Percentiles rank a stretch among this genome's conserved stretches.
phyloP scores from a whole-genome alignment of 2,888 invertebrate species.

The Macrostomum cliftonense region DNA sequence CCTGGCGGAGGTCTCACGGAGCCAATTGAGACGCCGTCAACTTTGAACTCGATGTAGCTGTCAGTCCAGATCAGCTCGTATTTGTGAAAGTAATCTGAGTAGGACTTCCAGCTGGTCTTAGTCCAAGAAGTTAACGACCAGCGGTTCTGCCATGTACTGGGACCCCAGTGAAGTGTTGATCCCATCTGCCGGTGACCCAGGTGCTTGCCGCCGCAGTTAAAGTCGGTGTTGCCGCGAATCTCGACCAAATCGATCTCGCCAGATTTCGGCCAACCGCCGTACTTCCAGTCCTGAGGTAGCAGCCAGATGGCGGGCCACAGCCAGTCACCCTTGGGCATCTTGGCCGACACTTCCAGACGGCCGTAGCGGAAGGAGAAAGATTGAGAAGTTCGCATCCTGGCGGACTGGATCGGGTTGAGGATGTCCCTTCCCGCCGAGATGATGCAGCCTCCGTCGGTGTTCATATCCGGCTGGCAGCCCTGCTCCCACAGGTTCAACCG shows the following conservation, averaged over 20 bases:
- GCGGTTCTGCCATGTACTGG: conserved; percentile 39
- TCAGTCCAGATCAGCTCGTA: conserved; percentile 50
- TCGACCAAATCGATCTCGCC: conserved; percentile 54
- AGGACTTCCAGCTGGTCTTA: conserved; percentile 25
- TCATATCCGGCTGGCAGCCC: conserved; percentile 11
- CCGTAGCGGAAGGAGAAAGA: conserved; percentile 52
- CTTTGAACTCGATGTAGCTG: conserved; percentile 11
- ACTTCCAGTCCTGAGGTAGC: conserved; percentile 46
- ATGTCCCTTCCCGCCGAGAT: conserved; percentile 31
- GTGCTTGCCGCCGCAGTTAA: conserved; percentile 12
- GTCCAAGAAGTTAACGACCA: conserved; percentile 18
- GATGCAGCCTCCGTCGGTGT: conserved; percentile 3
- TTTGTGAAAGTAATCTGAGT: conserved; percentile 46
- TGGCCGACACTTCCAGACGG: conserved; percentile 47
- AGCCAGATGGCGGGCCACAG: conserved; percentile 46
- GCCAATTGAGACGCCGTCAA: conserved; percentile 23
- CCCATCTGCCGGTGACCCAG: conserved; percentile 24
- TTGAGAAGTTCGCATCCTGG: conserved; percentile 46
- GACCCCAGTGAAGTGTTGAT: conserved; percentile 52
- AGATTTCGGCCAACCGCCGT: conserved; percentile 51
- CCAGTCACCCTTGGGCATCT: conserved; percentile 47
- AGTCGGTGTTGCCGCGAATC: conserved; percentile 45
- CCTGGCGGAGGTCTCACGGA: conserved; percentile 34
- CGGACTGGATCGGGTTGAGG: conserved; percentile 51
- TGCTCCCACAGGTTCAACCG: conserved; percentile 7